These are phyloP conservation scores for Apodemia mormo DNA, from an alignment of 2,888 invertebrate species.

Conservation along the genomic window DNA sequence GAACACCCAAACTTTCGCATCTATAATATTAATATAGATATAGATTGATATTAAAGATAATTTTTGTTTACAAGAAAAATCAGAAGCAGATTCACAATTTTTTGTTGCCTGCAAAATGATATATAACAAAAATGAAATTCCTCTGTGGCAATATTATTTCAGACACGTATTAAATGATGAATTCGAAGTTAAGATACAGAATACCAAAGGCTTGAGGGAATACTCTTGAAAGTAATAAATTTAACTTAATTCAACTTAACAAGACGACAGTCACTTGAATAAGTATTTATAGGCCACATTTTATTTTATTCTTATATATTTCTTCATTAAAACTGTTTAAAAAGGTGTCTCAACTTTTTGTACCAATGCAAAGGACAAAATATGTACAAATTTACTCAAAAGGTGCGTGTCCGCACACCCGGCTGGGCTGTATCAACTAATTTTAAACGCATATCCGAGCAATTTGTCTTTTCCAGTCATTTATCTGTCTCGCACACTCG, in stretches of 20 bases:
- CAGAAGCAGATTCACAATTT: no score
- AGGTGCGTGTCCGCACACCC: conserved; percentile 37
- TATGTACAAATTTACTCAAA: conserved; percentile 27
- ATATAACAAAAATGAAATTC: neutral
- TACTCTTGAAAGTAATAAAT: conserved; percentile 9
- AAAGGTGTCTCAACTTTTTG: conserved; percentile 18
- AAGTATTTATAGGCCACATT: conserved; percentile 13
- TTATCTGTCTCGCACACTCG: conserved; percentile 30
- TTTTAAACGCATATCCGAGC: conserved; percentile 34
- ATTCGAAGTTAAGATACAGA: neutral
- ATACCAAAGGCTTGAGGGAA: neutral
- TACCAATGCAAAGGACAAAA: conserved; percentile 22
- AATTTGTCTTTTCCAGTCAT: conserved; percentile 39
- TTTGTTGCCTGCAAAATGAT: neutral
- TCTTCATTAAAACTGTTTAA: conserved; percentile 15
- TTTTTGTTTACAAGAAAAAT: no score
- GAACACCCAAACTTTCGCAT: no score
- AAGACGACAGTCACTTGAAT: conserved; percentile 5
- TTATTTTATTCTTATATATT: conserved; percentile 18
- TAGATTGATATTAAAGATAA: no score
- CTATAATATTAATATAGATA: no score
- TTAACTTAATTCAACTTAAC: conserved; percentile 16
- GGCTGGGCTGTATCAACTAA: conserved; percentile 29
- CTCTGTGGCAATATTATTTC: neutral
- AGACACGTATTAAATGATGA: neutral